Percentiles rank a stretch among this genome's conserved stretches.
phyloP scores from a whole-genome alignment of 2,797 vertebrate species.

The Sebastes minor region DNA sequence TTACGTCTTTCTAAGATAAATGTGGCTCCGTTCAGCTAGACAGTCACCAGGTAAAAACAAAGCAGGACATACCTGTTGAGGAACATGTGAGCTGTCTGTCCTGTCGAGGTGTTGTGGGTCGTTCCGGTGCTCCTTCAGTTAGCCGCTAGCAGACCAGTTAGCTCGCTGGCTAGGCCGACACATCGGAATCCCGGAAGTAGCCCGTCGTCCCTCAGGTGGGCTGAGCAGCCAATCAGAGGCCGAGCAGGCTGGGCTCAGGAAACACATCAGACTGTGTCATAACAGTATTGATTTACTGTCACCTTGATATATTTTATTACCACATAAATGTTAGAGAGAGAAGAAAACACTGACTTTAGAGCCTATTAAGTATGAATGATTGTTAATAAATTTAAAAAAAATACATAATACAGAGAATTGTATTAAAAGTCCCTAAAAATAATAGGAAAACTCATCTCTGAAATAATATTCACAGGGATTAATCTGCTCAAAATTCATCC shows the following conservation, averaged over 20 bases:
- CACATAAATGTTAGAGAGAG: not conserved
- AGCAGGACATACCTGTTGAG: constrained; percentile 21
- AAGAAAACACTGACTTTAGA: too few relatives aligned
- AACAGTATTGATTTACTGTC: not conserved
- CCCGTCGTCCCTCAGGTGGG: constrained; percentile 61
- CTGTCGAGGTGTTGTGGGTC: constrained; percentile 19
- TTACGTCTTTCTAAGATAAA: not conserved
- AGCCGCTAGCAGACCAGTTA: constrained; percentile 66
- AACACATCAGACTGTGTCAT: not conserved
- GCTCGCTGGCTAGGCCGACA: constrained; percentile 75
- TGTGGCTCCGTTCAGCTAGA: not conserved
- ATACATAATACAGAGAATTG: too few relatives aligned
- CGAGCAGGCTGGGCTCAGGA: constrained; percentile 14
- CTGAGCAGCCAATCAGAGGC: constrained; percentile 61
- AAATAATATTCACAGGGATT: too few relatives aligned
- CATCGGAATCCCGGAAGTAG: constrained; percentile 78
- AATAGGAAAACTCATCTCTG: too few relatives aligned
- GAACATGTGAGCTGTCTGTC: constrained; percentile 18
- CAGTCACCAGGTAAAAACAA: not conserved
- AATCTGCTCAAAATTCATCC: too few relatives aligned
- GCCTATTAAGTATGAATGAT: too few relatives aligned
- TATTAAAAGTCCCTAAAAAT: too few relatives aligned
- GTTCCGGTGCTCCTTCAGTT: constrained; percentile 63
- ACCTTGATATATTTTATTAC: not conserved
- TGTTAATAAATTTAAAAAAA: too few relatives aligned